A percentile compares a stretch with the other conserved stretches of the same genome.
These are phyloP conservation scores for Sminthurinus signatus DNA, from an alignment of 1,140 invertebrate species.

Conservation along the genomic window DNA sequence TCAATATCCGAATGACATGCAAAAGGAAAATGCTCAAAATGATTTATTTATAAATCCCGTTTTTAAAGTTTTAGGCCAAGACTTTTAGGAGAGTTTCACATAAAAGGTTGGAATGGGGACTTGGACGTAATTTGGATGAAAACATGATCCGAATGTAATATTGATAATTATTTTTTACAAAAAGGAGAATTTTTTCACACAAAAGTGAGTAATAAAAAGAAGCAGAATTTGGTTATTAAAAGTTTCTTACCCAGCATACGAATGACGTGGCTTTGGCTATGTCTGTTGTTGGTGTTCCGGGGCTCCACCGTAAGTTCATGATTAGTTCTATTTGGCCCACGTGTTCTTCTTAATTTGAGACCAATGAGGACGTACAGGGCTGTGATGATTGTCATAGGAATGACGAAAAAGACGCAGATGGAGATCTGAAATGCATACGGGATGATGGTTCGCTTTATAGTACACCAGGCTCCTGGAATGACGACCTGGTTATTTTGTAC, in stretches of 20 bases:
- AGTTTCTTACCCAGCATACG: constrained; percentile 59
- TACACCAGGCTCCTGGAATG: constrained; percentile 40
- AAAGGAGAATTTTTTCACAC: too few species aligned
- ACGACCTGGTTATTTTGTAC: constrained; percentile 16
- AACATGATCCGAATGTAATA: too few species aligned
- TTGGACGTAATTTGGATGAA: too few species aligned
- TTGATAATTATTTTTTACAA: too few species aligned
- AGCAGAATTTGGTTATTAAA: too few species aligned
- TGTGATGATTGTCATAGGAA: constrained; percentile 42
- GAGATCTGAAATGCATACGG: constrained; percentile 35
- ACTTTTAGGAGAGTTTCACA: too few species aligned
- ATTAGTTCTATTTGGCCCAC: constrained; percentile 28
- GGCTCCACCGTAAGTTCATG: constrained; percentile 38
- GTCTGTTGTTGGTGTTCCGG: constrained; percentile 22
- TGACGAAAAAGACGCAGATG: constrained; percentile 36
- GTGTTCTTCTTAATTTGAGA: constrained; percentile 43
- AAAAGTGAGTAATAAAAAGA: too few species aligned
- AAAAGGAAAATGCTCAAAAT: too few species aligned
- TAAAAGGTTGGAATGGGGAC: too few species aligned
- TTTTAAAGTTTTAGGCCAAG: too few species aligned
- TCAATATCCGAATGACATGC: too few species aligned
- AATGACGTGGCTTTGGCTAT: constrained; percentile 57
- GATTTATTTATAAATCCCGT: too few species aligned
- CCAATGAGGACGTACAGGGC: constrained; percentile 48
- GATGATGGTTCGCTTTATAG: constrained; percentile 30